Conservation (phyloP, 2,888 invertebrate genomes). For the Pomacea canaliculata region DNA sequence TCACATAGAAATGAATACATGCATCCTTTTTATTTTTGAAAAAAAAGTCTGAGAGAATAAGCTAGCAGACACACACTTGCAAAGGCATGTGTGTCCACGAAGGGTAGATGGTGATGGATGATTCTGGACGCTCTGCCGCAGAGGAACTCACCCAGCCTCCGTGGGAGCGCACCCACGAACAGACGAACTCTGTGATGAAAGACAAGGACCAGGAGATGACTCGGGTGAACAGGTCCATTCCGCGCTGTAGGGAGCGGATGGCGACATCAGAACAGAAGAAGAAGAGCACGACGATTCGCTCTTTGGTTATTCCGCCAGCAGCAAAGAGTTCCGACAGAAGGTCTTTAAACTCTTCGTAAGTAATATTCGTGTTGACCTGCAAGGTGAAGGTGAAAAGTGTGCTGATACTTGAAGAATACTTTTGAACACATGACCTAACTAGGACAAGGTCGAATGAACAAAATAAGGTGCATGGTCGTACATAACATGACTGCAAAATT, state of each 20-base stretch:
- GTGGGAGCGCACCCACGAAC: slow-evolving; percentile 58
- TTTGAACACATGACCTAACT: no score
- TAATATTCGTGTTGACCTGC: slow-evolving; percentile 44
- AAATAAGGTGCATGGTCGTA: no score
- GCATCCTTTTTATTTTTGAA: no score
- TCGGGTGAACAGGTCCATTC: slow-evolving; percentile 42
- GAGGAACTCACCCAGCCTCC: slow-evolving; percentile 64
- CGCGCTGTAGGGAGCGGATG: slow-evolving; percentile 48
- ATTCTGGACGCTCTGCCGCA: no score
- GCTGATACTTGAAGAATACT: no score
- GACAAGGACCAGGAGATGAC: slow-evolving; percentile 60
- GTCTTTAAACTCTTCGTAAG: slow-evolving; percentile 48
- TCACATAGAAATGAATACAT: not conserved
- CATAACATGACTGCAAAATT: no score
- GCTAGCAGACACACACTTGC: not conserved
- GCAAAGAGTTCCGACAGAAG: slow-evolving; percentile 55
- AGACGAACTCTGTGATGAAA: slow-evolving; percentile 58
- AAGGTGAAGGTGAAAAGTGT: slow-evolving; percentile 5
- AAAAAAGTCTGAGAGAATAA: not conserved
- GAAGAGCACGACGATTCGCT: slow-evolving; percentile 64
- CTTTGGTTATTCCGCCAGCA: slow-evolving; percentile 51
- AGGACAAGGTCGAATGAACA: no score
- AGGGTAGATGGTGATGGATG: no score
- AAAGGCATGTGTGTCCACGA: not conserved
- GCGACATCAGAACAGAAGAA: slow-evolving; percentile 67